Conservation (phyloP, 2,888 invertebrate genomes). For the Heliconius charithonia region DNA sequence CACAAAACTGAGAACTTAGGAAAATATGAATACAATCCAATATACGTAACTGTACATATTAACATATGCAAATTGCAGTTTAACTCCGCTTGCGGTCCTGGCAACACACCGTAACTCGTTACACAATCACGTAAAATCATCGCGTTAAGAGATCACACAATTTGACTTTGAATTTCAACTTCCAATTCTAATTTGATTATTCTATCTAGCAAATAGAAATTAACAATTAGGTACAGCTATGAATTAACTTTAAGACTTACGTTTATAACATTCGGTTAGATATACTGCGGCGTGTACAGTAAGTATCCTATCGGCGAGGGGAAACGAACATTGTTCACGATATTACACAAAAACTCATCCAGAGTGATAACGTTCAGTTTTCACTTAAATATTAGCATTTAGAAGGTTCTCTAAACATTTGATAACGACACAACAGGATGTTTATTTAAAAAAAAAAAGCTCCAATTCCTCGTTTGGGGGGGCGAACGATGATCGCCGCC, state of each 20-base stretch:
- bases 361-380: conserved; percentile 66
- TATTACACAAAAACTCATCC: conserved; percentile 72
- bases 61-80: conserved; percentile 8
- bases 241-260: conserved; percentile 69
- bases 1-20: neutral
- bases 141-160: conserved; percentile 69
- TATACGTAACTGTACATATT: conserved; percentile 3
- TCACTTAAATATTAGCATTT: conserved; percentile 69
- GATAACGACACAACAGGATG: conserved; percentile 79
- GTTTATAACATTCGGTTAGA: conserved; percentile 70
- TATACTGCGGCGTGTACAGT: conserved; percentile 74
- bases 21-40: conserved; percentile 3
- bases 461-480: conserved; percentile 50
- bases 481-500: neutral
- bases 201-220: conserved; percentile 84
- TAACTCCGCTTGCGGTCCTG: conserved; percentile 15
- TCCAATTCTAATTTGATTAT: conserved; percentile 82
- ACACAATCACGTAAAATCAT: conserved; percentile 51
- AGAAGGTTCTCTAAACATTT: conserved; percentile 78
- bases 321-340: conserved; percentile 73
- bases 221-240: conserved; percentile 82
- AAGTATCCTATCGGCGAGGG: conserved; percentile 73
- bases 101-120: conserved; percentile 39
- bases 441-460: conserved; percentile 56
- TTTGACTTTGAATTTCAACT: conserved; percentile 70